Base-by-base conservation (phyloP, 2,113 vertebrate species). In the Lepisosteus osseus region DNA sequence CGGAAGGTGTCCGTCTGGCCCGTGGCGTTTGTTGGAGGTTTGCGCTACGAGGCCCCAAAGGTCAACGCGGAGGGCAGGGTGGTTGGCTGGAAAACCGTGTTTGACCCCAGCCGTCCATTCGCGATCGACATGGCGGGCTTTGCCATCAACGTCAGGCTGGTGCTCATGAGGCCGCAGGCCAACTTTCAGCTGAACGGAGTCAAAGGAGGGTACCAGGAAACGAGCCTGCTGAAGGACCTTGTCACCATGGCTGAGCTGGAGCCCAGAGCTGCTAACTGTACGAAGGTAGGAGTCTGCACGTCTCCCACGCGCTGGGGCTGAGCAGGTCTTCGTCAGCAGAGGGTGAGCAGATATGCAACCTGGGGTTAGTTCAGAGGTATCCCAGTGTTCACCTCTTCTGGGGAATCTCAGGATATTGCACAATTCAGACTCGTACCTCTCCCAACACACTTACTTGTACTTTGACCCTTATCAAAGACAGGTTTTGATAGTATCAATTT, bases 121-220 rank as follows among this genome's bases (percentile, higher is more conserved):
- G 94, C 91, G 73, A 94, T 95, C 40, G 94, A 96, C 85, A 95
- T 96, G 94, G 94, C 94, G 0, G 94, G 94, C 9, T 96, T 96
- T 74, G 93, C 94, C 0, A 85, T 96, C 56, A 96, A 91, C 79
- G 83, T 96, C 78, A 89, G 79, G 55, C 81, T 95, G 72, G 91
- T 95, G 74, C 80, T 95, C 73, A 86, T 88, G 71, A 95, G 89
- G 82, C 90, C 94, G 76, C 90, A 93, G 2, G 94, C 93, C 79
- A 93, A 89, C 86, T 95, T 95, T 85, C 93, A 93, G 83, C 77
- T 95, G 77, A 88, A 90, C 0, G 94, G 93, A 29, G 91, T 94
- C 64, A 95, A 95, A 77, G 91, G 89, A 76, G 94, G 94, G 8
- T 94, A 95, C 74, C 94, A 95, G 74, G 94, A 95, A 86, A 94